Evolutionary conservation across 1,140 invertebrate species (phyloP).

Genomic region (Leptinotarsa lineolata): DNA sequence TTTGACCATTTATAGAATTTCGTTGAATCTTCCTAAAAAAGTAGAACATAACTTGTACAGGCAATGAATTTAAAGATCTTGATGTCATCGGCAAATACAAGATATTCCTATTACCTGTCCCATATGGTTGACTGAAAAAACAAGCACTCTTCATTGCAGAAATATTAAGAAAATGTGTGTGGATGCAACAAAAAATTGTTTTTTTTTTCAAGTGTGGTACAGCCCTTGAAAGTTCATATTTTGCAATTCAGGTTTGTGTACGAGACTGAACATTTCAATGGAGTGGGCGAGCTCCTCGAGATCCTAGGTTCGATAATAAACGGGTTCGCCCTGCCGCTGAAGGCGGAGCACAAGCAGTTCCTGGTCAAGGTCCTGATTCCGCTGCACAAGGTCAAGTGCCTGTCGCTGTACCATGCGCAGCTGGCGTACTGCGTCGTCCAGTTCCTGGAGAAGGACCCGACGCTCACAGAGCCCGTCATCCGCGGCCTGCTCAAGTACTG

Average conservation of each 20-base stretch:
- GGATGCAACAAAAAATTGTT: too few relatives aligned
- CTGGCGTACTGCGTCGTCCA: conserved; percentile 99
- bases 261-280: conserved; percentile 99
- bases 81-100: too few relatives aligned
- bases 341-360: conserved; percentile 97
- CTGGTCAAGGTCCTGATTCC: conserved; percentile 97
- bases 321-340: conserved; percentile 96
- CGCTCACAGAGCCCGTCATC: conserved; percentile 94
- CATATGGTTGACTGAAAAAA: too few relatives aligned
- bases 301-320: conserved; percentile 99
- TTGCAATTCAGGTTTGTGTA: conserved; percentile 88
- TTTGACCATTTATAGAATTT: too few relatives aligned
- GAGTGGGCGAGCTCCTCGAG: conserved; percentile 97
- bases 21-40: too few relatives aligned
- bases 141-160: too few relatives aligned
- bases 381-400: conserved; percentile 94
- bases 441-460: conserved; percentile 98
- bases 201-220: too few relatives aligned
- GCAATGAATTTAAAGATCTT: too few relatives aligned
- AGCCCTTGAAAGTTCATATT: too few relatives aligned
- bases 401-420: conserved; percentile 94
- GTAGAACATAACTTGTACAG: too few relatives aligned
- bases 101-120: too few relatives aligned
- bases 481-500: conserved; percentile 97
- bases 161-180: too few relatives aligned